phyloP scores from a whole-genome alignment of 2,888 invertebrate genomes.

The Metacarcinus magister region DNA sequence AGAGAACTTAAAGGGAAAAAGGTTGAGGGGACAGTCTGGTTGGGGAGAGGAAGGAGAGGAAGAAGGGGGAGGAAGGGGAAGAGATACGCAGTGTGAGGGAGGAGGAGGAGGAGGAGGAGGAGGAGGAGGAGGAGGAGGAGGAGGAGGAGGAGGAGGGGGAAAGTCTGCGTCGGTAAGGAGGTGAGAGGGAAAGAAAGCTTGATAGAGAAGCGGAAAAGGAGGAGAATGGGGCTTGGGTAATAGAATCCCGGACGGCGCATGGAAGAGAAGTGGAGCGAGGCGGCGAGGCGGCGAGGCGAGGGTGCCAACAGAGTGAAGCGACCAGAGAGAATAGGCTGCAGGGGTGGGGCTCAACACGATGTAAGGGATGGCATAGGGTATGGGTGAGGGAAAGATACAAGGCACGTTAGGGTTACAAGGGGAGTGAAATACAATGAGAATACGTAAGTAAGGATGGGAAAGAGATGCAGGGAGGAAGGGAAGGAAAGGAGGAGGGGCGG shows the following conservation, averaged over 20 bases:
- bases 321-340: not conserved
- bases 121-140: not conserved
- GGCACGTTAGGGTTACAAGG: not conserved
- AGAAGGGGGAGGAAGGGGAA: not conserved
- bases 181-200: constrained; percentile 29
- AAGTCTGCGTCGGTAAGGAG: constrained; percentile 34
- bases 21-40: not conserved
- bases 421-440: not conserved
- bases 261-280: constrained; percentile 20
- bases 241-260: not conserved
- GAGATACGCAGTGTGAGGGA: not conserved
- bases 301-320: not conserved
- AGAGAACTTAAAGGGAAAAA: not conserved
- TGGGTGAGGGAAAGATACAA: not conserved
- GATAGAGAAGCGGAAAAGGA: constrained; percentile 29
- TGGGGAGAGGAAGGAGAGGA: not conserved
- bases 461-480: not conserved
- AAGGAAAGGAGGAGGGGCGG: not conserved
- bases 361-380: not conserved
- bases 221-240: not conserved
- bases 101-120: not conserved
- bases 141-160: not conserved
- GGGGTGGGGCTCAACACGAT: not conserved
- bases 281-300: not conserved
- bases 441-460: not conserved